phyloP scores from a whole-genome alignment of 2,113 vertebrate genomes.

The Eolophus roseicapilla region DNA sequence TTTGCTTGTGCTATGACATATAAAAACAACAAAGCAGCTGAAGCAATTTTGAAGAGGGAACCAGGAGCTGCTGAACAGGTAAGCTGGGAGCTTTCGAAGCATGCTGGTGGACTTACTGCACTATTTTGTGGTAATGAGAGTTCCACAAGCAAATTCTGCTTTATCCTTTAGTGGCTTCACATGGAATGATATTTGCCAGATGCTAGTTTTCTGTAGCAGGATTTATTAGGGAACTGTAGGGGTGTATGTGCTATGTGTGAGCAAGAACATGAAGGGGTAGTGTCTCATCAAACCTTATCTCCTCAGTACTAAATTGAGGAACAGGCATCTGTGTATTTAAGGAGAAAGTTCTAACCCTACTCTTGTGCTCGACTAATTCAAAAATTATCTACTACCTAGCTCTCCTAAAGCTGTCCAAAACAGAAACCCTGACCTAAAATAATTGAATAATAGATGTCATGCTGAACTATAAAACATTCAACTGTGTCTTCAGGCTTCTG shows the following conservation, averaged over 20 bases:
- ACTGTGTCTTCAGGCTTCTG: background rate
- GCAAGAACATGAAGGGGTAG: background rate
- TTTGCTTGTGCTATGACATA: conserved; percentile 98
- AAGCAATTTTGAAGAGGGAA: conserved; percentile 94
- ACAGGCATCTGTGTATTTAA: background rate
- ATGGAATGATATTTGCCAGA: background rate
- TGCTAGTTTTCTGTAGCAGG: background rate
- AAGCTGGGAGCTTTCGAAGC: background rate
- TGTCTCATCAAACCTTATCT: background rate
- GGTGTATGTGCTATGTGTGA: background rate
- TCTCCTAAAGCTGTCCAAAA: background rate
- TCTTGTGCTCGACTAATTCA: background rate
- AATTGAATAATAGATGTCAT: background rate
- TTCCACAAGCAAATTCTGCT: background rate
- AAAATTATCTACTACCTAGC: background rate
- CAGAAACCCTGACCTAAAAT: background rate
- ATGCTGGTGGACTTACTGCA: background rate
- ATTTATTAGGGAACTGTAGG: background rate
- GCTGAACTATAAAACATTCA: background rate
- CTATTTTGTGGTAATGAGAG: background rate
- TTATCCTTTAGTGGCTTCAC: background rate
- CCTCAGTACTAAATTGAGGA: background rate
- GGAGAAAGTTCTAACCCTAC: background rate
- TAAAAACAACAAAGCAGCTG: conserved; percentile 97
- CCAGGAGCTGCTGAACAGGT: conserved; percentile 96